Evolutionary conservation across 2,113 vertebrate genomes (phyloP).

Genomic region (Anseranas semipalmata): DNA sequence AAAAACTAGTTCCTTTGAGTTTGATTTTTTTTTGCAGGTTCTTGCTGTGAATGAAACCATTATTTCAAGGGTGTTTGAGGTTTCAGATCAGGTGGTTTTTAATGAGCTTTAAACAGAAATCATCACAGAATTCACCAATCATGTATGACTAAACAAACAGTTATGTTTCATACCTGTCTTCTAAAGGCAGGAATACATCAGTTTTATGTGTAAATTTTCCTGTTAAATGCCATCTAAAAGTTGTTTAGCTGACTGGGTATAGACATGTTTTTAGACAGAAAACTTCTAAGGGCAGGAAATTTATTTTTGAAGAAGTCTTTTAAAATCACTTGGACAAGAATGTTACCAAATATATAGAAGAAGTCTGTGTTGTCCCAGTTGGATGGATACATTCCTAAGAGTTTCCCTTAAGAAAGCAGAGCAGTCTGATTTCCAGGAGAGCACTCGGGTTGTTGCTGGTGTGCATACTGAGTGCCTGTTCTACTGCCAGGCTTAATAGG

Average conservation of each 20-base stretch:
- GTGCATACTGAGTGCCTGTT: background rate
- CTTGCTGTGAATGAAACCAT: background rate
- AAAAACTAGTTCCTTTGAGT: background rate
- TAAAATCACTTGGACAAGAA: background rate
- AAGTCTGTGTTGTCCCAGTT: background rate
- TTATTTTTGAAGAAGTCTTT: conserved; percentile 35
- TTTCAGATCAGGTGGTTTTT: background rate
- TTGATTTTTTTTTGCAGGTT: background rate
- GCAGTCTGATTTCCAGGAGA: background rate
- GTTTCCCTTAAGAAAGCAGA: background rate
- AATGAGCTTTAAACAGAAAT: background rate
- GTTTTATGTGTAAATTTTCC: background rate
- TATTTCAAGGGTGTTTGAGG: background rate
- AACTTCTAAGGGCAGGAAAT: conserved; percentile 43
- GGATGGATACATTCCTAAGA: conserved; percentile 7
- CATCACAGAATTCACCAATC: background rate
- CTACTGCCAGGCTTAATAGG: background rate
- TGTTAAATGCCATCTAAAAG: background rate
- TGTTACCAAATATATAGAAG: background rate
- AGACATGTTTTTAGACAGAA: background rate
- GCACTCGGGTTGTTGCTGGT: background rate
- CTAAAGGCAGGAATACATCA: background rate
- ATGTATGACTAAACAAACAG: conserved; percentile 15
- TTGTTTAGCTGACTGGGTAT: background rate
- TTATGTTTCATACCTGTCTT: background rate